Percentiles rank a stretch among this genome's conserved stretches.
These are phyloP conservation scores for Meganola albula DNA, from an alignment of 2,888 invertebrate species.

Conservation along the genomic window DNA sequence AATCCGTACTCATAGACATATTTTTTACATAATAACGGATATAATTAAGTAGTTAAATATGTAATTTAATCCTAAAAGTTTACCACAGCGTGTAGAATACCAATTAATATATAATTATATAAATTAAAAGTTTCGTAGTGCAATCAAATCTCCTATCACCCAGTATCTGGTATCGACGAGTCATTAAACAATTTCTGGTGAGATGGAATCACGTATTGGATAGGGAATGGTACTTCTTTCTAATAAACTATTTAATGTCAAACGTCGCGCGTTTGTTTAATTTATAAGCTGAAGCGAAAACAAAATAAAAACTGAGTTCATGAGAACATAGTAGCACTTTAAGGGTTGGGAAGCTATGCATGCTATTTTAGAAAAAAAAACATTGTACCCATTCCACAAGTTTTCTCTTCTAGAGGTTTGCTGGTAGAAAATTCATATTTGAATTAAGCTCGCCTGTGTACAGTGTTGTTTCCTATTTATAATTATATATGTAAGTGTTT, in stretches of 20 bases:
- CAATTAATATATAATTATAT: neutral
- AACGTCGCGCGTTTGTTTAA: constrained; percentile 33
- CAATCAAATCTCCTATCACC: constrained; percentile 28
- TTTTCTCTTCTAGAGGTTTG: too few relatives aligned
- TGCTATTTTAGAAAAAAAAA: too few relatives aligned
- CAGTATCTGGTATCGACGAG: constrained; percentile 28
- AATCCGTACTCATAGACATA: too few relatives aligned
- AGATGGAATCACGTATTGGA: constrained; percentile 70
- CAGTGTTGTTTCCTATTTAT: too few relatives aligned
- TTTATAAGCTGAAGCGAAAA: constrained; percentile 34
- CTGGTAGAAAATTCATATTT: too few relatives aligned
- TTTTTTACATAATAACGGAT: neutral
- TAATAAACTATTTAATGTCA: constrained; percentile 73
- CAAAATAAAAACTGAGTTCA: too few relatives aligned
- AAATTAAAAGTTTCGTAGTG: constrained; percentile 4
- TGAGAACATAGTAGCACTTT: too few relatives aligned
- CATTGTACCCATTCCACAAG: too few relatives aligned
- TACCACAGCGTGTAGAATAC: neutral
- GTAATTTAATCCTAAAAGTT: neutral
- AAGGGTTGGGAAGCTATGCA: too few relatives aligned
- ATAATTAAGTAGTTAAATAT: neutral
- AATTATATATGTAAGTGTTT: too few relatives aligned
- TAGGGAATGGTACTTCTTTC: constrained; percentile 62
- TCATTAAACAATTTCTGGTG: constrained; percentile 50
- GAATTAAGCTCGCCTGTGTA: too few relatives aligned